phyloP scores from a whole-genome alignment of 2,113 vertebrate genomes.

The Halichoeres trimaculatus region DNA sequence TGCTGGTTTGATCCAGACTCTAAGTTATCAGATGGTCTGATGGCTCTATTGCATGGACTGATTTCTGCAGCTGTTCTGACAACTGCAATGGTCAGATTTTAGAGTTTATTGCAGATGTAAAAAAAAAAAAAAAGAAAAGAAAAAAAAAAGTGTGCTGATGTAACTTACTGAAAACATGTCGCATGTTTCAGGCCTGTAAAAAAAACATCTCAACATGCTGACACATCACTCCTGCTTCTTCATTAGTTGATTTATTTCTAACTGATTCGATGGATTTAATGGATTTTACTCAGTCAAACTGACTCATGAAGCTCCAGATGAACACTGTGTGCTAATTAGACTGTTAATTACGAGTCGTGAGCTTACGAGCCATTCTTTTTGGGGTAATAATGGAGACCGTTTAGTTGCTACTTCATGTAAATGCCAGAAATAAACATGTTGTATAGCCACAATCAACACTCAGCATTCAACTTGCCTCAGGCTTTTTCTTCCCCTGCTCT shows the following conservation, averaged over 20 bases:
- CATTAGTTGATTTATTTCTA: constrained; percentile 33
- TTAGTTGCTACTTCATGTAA: constrained; percentile 17
- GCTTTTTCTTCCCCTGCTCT: not conserved
- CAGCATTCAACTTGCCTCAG: not conserved
- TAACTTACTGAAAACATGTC: not conserved
- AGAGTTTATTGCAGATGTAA: too few species aligned
- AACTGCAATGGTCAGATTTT: too few species aligned
- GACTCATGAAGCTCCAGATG: constrained; percentile 18
- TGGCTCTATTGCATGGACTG: too few species aligned
- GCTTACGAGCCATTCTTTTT: constrained; percentile 1
- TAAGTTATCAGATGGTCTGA: too few species aligned
- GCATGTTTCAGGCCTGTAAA: not conserved
- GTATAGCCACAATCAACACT: constrained; percentile 13
- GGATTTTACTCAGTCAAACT: constrained; percentile 25
- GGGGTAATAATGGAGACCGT: not conserved
- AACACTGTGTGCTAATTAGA: constrained; percentile 49
- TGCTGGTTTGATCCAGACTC: too few species aligned
- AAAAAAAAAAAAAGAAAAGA: too few species aligned
- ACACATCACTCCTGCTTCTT: not conserved
- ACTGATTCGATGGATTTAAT: constrained; percentile 14
- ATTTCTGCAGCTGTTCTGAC: too few species aligned
- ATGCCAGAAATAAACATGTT: constrained; percentile 34
- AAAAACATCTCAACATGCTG: not conserved
- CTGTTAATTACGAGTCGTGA: constrained; percentile 42
- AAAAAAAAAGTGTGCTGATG: not conserved